Evolutionary conservation across 2,888 invertebrate species (phyloP).

Genomic region (Ochropacha duplaris): DNA sequence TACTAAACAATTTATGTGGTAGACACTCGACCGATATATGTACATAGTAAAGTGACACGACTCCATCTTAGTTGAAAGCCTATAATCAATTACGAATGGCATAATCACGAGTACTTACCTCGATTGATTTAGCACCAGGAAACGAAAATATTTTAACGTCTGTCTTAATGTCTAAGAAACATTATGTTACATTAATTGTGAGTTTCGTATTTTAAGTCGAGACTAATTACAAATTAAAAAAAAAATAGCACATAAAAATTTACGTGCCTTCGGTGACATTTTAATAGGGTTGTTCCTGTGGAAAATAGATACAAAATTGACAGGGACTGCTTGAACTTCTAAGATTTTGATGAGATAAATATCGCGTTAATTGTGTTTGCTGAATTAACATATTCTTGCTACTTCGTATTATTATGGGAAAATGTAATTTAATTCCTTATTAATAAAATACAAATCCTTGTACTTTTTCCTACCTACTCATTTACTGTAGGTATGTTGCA

Average conservation of each 20-base stretch:
- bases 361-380: too few species aligned
- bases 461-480: too few species aligned
- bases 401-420: too few species aligned
- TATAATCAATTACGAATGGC: slow-evolving; percentile 43
- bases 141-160: slow-evolving; percentile 31
- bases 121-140: slow-evolving; percentile 60
- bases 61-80: slow-evolving; percentile 6
- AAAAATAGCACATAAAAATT: slow-evolving; percentile 15
- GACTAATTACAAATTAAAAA: too few species aligned
- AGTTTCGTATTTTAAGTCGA: too few species aligned
- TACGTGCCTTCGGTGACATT: slow-evolving; percentile 10
- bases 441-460: too few species aligned
- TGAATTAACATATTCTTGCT: too few species aligned
- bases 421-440: too few species aligned
- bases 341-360: not conserved
- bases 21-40: slow-evolving; percentile 3
- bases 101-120: slow-evolving; percentile 43
- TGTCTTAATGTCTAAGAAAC: slow-evolving; percentile 54
- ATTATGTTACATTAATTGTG: slow-evolving; percentile 44
- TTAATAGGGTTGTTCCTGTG: not conserved
- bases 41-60: slow-evolving; percentile 10
- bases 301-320: slow-evolving; percentile 3
- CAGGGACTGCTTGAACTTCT: not conserved
- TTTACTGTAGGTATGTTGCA: slow-evolving; percentile 13
- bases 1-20: slow-evolving; percentile 22